These are phyloP conservation scores for Falcunculus frontatus DNA, from an alignment of 2,113 vertebrate genomes.

Conservation along the genomic window DNA sequence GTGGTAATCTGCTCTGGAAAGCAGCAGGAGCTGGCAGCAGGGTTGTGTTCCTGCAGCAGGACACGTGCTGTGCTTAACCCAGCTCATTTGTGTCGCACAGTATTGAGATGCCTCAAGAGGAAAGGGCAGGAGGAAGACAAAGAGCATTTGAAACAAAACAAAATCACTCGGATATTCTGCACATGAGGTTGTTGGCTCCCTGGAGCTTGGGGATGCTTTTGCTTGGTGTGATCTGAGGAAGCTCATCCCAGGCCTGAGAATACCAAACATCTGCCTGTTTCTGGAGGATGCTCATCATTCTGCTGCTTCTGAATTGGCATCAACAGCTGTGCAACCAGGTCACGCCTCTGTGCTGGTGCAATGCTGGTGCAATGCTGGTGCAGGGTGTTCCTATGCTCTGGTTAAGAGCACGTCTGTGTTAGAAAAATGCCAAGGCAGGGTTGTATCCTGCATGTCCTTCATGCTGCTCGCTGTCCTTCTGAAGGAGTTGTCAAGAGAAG, in stretches of 20 bases:
- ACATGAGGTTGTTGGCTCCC: neutral
- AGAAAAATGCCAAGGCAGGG: fast-evolving
- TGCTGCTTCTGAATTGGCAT: neutral
- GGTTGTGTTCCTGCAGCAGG: neutral
- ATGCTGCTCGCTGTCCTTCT: neutral
- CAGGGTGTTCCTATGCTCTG: neutral
- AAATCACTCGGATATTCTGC: neutral
- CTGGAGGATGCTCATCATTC: neutral
- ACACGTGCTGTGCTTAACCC: neutral
- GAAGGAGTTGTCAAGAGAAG: neutral
- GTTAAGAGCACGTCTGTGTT: fast-evolving
- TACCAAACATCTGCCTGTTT: neutral
- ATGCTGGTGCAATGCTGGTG: neutral
- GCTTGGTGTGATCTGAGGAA: neutral
- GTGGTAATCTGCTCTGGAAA: neutral
- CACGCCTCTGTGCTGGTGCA: neutral
- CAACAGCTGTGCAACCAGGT: neutral
- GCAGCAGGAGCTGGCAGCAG: neutral
- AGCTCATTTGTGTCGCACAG: neutral
- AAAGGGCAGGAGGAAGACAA: neutral
- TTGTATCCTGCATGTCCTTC: neutral
- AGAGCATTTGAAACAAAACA: neutral
- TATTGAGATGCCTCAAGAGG: neutral
- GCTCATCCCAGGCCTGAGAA: neutral
- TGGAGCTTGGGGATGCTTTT: neutral